phyloP scores from a whole-genome alignment of 2,797 vertebrate genomes.

The Sternarchorhynchus goeldii region DNA sequence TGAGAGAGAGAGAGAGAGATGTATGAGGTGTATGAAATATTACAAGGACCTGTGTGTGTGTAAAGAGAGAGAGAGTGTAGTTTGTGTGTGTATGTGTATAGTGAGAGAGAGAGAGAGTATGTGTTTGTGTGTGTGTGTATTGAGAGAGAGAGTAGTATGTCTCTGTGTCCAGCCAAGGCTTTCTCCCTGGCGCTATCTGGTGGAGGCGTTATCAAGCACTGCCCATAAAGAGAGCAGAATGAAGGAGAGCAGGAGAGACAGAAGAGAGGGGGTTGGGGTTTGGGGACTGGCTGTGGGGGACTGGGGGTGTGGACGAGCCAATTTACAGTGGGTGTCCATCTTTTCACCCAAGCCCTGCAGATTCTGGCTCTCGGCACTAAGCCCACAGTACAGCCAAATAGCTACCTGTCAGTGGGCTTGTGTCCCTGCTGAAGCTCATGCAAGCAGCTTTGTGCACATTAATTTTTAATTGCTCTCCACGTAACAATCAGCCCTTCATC shows the following conservation, averaged over 20 bases:
- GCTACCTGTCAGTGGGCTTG: slow-evolving; percentile 65
- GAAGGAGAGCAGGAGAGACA: slow-evolving; percentile 65
- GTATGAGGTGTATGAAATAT: slow-evolving; percentile 4
- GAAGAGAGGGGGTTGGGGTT: slow-evolving; percentile 31
- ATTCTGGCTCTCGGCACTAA: slow-evolving; percentile 50
- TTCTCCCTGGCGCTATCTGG: slow-evolving; percentile 44
- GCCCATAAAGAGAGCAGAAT: slow-evolving; percentile 44
- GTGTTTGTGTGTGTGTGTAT: neutral
- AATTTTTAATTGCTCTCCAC: slow-evolving; percentile 65
- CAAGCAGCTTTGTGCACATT: slow-evolving; percentile 62
- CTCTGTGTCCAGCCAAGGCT: slow-evolving; percentile 38
- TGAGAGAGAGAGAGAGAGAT: neutral
- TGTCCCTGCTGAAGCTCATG: slow-evolving; percentile 60
- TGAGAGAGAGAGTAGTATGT: slow-evolving; percentile 18
- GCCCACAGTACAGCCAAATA: slow-evolving; percentile 65
- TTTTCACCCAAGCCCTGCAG: slow-evolving; percentile 46
- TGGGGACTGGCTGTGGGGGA: slow-evolving; percentile 4
- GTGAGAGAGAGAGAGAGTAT: neutral
- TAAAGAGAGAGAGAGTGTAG: neutral
- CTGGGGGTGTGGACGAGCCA: slow-evolving; percentile 48
- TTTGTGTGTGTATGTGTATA: neutral
- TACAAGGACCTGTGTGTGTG: neutral
- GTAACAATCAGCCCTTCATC: slow-evolving; percentile 62
- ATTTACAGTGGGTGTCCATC: slow-evolving; percentile 52
- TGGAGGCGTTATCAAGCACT: slow-evolving; percentile 47